Percentiles rank a stretch among this genome's conserved stretches.
These are phyloP conservation scores for Echiichthys vipera DNA, from an alignment of 2,797 vertebrate genomes.

Conservation along the genomic window DNA sequence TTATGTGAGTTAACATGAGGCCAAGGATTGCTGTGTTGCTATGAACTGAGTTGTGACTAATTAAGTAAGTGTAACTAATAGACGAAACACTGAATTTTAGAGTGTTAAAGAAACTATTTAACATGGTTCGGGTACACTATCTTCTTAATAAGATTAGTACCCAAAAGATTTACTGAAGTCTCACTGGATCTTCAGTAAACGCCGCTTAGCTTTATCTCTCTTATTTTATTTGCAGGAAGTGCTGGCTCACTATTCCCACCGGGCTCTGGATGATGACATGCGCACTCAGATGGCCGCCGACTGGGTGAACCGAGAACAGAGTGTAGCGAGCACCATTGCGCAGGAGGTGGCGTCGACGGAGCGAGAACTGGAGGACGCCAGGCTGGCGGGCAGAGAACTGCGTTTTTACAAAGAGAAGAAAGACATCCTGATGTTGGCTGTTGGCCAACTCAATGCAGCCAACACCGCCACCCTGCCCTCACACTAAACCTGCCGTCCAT, in stretches of 20 bases:
- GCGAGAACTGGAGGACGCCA: conserved; percentile 93
- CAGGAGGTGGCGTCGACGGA: conserved; percentile 92
- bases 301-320: conserved; percentile 96
- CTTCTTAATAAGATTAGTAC: not conserved
- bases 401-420: conserved; percentile 94
- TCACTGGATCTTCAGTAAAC: not conserved
- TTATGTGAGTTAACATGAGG: not conserved
- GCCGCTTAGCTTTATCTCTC: not conserved
- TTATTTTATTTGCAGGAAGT: conserved; percentile 87
- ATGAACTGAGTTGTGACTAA: not conserved
- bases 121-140: not conserved
- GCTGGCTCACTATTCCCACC: conserved; percentile 97
- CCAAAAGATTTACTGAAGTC: not conserved
- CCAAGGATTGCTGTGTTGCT: not conserved
- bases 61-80: not conserved
- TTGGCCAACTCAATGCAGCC: conserved; percentile 87
- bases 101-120: not conserved
- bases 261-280: conserved; percentile 97
- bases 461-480: conserved; percentile 87
- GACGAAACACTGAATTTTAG: not conserved
- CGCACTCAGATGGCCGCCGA: conserved; percentile 96
- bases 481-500: conserved; percentile 59
- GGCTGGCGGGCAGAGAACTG: conserved; percentile 95
- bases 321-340: conserved; percentile 86
- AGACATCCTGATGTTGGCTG: conserved; percentile 88